Evolutionary conservation across 2,113 vertebrate genomes (phyloP).

Genomic region (Climacteris rufus): DNA sequence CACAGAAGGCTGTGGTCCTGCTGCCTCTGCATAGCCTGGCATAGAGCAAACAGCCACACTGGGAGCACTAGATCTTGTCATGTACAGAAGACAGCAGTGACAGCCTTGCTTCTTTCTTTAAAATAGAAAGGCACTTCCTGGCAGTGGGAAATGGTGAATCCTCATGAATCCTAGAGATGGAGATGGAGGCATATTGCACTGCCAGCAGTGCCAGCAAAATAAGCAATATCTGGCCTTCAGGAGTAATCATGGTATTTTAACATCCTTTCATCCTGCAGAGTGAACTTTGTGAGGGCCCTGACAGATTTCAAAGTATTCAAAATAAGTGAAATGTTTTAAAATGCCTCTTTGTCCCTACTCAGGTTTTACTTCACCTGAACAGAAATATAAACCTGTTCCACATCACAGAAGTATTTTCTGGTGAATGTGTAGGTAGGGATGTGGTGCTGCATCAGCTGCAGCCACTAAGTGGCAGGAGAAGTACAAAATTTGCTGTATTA

Average conservation of each 20-base stretch:
- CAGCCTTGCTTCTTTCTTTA: neutral
- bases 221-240: neutral
- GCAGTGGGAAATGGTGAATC: neutral
- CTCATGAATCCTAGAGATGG: neutral
- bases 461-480: conserved; percentile 55
- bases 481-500: neutral
- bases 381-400: neutral
- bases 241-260: neutral
- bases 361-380: neutral
- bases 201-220: too few species aligned
- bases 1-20: neutral
- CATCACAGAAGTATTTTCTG: neutral
- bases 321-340: neutral
- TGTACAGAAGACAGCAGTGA: neutral
- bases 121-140: neutral
- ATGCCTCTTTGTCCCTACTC: neutral
- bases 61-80: neutral
- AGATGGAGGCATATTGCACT: neutral
- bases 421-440: neutral
- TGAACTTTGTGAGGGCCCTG: neutral
- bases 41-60: neutral
- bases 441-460: neutral
- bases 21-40: neutral
- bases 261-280: neutral
- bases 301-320: neutral